Evolutionary conservation across 2,888 invertebrate genomes (phyloP), one percentile per base, ranked within the genome.

Genomic region (Charanyca ferruginea): DNA sequence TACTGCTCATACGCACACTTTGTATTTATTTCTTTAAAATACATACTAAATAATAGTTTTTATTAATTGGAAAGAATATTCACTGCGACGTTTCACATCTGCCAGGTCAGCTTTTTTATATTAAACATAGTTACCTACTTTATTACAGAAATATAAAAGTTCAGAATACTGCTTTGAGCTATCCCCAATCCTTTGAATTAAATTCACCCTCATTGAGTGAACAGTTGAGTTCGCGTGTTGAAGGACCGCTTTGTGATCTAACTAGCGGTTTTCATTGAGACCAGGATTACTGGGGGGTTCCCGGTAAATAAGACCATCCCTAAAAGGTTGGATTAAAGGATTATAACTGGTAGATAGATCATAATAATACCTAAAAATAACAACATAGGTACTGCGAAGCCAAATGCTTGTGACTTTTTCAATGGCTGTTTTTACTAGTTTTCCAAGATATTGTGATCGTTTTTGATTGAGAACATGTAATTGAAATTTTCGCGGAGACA

Each of bases 171-270:
- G 2, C 42, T 1, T 9, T 16, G 16, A 16, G 1, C 28, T 13
- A 18, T 0, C 22, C 16, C 8, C 20, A 9, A 23, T 20, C 32
- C 18, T 20, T 16, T 42, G n/a, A 61, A 45, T 35, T 77, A 22
- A 71, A 72, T 72, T 47, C 41, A 38, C 0, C 32, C 51, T 42
- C 41, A 57, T 16, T 65, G 53, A 78, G 45, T 38, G 38, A 16
- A 38, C 38, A 16, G 16, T 9, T 54, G 32, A 48, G 49, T 53
- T 65, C 66, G 44, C 52, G 45, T 71, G 53, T 41, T 61, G 25
- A 55, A 72, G 63, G 44, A 42, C 35, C 35, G 78, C 41, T 71
- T 71, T 61, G 49, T 77, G 45, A 35, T 51, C n/a, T n/a, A 58
- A 58, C 28, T 42, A 67, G 25, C 13, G 48, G 22, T 28, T 49